Base-by-base conservation (phyloP, 92 coral and sea anemone genomes). In the Muricea muricata region DNA sequence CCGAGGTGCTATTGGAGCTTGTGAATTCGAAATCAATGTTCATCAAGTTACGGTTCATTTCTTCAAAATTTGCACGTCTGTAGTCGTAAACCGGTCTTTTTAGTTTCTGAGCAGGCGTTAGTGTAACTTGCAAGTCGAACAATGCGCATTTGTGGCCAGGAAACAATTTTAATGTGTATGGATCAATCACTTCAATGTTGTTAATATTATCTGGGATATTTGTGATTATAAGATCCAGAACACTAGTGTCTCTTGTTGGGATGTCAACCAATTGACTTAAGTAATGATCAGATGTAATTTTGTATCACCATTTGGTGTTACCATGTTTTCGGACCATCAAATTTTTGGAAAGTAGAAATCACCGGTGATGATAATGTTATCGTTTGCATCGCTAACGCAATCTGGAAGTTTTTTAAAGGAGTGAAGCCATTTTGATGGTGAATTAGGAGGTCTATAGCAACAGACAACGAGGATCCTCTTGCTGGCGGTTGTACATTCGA, bases 21-120 rank as follows among this genome's bases (percentile, higher is more conserved):
- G 5, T 37, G 9, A 37, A 37, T 37, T 37, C 42, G 9, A 37
- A 37, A 4, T 37, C 42, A 37, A 37, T 37, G 5, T 4, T 4
- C 9, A 4, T 9, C 4, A 37, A 37, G 9, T 4, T 37, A 37
- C 42, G 42, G 42, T 37, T 37, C 4, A 37, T 37, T 37, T n/a
- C n/a, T 31, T 83, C 85, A 37, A 88, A 88, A 72, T 88, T 85
- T 7, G 91, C 91, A 57, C 58, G 78, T 72, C 67, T 88, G 73
- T 72, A 87, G 41, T 87, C 83, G 30, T 80, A 87, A 40, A 82
- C 91, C 32, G 58, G 73, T 1, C 83, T 68, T 25, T 56, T 23
- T 34, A 82, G 52, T 17, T 47, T 75, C 15, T 29, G 37, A 33
- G 79, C 40, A 86, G 76, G 76, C 37, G 29, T 50, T 39, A 40